Base-by-base conservation (phyloP, 2,113 vertebrate genomes). In the Sitta europaea region DNA sequence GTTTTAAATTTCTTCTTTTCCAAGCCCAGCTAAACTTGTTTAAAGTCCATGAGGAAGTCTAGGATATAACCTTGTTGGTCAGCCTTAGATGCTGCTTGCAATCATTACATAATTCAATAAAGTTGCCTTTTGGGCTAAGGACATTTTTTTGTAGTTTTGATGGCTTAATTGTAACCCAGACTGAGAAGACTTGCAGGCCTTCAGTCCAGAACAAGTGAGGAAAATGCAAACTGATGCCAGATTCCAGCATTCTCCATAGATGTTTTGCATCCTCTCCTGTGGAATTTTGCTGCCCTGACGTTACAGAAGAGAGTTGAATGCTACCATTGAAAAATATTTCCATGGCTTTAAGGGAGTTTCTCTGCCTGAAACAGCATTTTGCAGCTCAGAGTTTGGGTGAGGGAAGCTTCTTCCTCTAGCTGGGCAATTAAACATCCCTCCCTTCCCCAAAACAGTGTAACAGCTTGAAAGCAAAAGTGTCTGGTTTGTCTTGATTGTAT, bases 401-500 rank as follows among this genome's bases (percentile, higher is more conserved):
- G 24, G 58, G 63, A 90, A 90, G 48, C 86, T 93, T 72, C 93
- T 91, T 90, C 53, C 16, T 72, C 31, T 74, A 7, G 86, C 89
- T 58, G 13, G 28, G 78, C 63, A 95, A 90, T 62, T 58, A 95
- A 96, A 73, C 54, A 95, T 8, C 51, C 66, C 61, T 96, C 87
- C 76, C 71, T 62, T 88, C 61, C 66, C 80, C 87, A 70, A 92
- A 95, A 66, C 38, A 96, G 66, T 35, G 73, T 70, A 62, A 76
- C 10, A 45, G 74, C 78, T 75, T 91, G 47, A 90, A 95, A 93
- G 45, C 40, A 65, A 38, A 58, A 61, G 80, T 96, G 94, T 83
- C 95, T 96, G 89, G 42, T 94, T 96, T 96, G 81, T 92, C 74
- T 96, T 83, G 6, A 93, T 97, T 97, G 94, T 90, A 72, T 95